Evolutionary conservation across 2,888 invertebrate genomes (phyloP), one percentile per base, ranked within the genome.

Genomic region (Hylaea fasciaria): DNA sequence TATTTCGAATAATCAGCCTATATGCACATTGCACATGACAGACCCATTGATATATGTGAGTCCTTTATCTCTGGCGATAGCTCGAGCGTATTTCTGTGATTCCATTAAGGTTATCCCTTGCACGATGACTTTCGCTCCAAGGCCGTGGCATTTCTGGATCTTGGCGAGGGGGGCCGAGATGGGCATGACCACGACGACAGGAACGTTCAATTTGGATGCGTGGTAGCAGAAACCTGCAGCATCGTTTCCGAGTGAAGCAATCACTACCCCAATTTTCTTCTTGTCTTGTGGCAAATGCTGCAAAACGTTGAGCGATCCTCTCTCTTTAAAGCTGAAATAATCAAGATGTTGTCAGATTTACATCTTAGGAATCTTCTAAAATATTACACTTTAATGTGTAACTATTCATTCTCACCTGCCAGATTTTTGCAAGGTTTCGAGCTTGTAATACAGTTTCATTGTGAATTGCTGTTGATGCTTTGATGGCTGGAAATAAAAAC

Each of bases 171-270:
- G 94, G 0, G 95, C 94, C 12, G 93, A 86, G 3, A 88, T 83
- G 0, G 96, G 96, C 95, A 96, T 94, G 29, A 96, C 94, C 0
- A 95, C 95, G 0, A 94, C 94, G 0, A 94, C 91, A 0, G 94
- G 94, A 35, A 95, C 91, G 40, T 82, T 85, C 50, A 95, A 84
- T 61, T 93, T 91, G 41, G 89, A 79, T 0, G 95, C 95, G 74
- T 96, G 94, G 78, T 94, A 95, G 61, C 94, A 93, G 39, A 96
- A 79, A 0, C 95, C 94, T 40, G 94, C 82, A 0, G 95, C 96
- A 75, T 95, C 95, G 78, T 96, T 96, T 0, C 96, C 96, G 11
- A 95, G 91, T 7, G 95, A 95, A 0, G 95, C 95, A 11, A 95
- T 92, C 32, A 95, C 94, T 0, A 96, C 94, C 4, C 96, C 96